Conservation (phyloP, 2,113 vertebrate species). For the Gallinago paraguaiae region DNA sequence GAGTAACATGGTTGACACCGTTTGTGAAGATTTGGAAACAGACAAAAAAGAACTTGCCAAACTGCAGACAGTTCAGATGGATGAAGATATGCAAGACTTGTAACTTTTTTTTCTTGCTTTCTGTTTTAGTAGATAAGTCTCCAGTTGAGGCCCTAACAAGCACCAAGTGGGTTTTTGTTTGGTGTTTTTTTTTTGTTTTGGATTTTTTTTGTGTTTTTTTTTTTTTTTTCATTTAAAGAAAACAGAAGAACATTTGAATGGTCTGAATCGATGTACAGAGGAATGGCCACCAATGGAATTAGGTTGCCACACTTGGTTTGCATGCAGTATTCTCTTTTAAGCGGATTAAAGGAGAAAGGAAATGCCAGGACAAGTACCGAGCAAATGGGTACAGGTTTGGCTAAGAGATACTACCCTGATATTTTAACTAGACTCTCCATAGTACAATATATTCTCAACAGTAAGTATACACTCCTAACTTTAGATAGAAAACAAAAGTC, state of each 20-base stretch:
- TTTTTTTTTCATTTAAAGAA: conserved; percentile 51
- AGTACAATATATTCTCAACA: conserved; percentile 54
- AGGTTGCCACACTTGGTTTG: conserved; percentile 55
- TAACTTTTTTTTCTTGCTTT: conserved; percentile 69
- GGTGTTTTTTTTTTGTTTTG: neutral
- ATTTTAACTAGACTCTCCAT: conserved; percentile 53
- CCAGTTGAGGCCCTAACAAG: conserved; percentile 50
- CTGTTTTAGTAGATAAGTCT: conserved; percentile 60
- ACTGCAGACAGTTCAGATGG: conserved; percentile 97
- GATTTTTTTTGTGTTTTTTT: neutral
- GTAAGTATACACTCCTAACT: conserved; percentile 66
- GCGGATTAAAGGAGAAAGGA: conserved; percentile 48
- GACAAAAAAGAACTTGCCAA: conserved; percentile 97
- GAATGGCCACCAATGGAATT: conserved; percentile 25
- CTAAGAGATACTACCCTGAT: conserved; percentile 51
- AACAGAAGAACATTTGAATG: conserved; percentile 48
- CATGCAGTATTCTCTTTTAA: conserved; percentile 65
- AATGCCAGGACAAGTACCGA: conserved; percentile 38
- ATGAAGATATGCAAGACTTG: conserved; percentile 95
- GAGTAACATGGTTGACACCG: conserved; percentile 85
- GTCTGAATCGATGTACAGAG: conserved; percentile 52
- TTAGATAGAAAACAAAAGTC: conserved; percentile 36
- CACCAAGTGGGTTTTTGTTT: neutral
- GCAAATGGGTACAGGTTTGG: conserved; percentile 44
- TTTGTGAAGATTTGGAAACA: conserved; percentile 92